phyloP scores from a whole-genome alignment of 2,113 vertebrate species.

The Myanophis thanlyinensis region DNA sequence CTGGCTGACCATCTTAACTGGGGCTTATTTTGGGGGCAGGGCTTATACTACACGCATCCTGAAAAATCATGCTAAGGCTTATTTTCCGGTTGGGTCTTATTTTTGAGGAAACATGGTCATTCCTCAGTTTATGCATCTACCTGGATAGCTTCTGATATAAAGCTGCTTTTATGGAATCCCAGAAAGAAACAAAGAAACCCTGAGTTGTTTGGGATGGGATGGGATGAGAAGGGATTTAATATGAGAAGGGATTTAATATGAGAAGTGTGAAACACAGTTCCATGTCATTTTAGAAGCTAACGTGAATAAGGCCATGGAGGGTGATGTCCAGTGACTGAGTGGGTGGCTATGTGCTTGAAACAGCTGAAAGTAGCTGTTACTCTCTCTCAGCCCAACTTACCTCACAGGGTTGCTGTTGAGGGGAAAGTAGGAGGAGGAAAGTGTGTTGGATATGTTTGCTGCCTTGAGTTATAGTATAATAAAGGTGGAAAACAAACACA shows the following conservation, averaged over 20 bases:
- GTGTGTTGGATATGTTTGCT: neutral
- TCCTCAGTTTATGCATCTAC: neutral
- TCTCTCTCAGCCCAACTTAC: neutral
- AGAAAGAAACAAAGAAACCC: neutral
- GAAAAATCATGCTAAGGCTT: too few relatives aligned
- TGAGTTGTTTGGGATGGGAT: neutral
- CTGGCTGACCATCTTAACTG: too few relatives aligned
- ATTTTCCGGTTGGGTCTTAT: too few relatives aligned
- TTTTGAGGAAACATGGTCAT: neutral
- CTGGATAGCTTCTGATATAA: neutral
- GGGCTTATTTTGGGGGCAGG: too few relatives aligned
- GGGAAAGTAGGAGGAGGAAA: neutral
- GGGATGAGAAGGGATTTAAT: neutral
- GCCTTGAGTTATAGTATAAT: neutral
- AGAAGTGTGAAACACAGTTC: neutral
- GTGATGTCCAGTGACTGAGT: neutral
- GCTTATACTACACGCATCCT: too few relatives aligned
- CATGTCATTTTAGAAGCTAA: neutral
- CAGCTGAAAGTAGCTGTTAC: neutral
- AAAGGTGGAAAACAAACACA: neutral
- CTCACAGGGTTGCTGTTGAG: neutral
- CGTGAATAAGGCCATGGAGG: neutral
- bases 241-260: neutral
- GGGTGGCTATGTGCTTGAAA: neutral
- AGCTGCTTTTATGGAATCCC: neutral